phyloP scores from a whole-genome alignment of 2,113 vertebrate species.

The Fulmarus glacialis region DNA sequence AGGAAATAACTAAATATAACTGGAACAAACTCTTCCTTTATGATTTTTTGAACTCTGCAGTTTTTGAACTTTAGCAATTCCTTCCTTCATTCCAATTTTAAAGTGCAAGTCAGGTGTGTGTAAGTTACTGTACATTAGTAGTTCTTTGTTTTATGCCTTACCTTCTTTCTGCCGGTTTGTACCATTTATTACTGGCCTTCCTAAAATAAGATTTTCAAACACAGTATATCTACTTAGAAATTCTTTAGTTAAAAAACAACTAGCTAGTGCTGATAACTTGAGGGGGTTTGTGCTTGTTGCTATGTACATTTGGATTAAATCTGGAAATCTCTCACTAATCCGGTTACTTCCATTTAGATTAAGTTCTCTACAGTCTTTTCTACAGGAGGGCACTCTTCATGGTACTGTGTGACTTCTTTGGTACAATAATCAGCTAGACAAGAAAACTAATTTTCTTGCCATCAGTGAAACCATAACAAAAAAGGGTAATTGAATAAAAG shows the following conservation, averaged over 20 bases:
- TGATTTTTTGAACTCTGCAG: background rate
- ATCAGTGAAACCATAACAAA: background rate
- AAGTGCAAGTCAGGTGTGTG: background rate
- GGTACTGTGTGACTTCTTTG: background rate
- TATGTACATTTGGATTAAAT: constrained; percentile 31
- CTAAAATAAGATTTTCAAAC: background rate
- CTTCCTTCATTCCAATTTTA: background rate
- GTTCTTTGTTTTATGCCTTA: background rate
- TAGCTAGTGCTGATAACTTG: constrained; percentile 19
- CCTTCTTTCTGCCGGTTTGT: background rate
- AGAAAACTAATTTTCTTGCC: background rate
- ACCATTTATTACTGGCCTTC: background rate
- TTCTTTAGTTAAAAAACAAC: background rate
- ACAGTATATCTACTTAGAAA: background rate
- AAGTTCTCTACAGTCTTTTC: constrained; percentile 19
- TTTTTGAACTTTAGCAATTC: background rate
- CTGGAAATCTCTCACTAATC: constrained; percentile 12
- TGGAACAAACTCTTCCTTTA: background rate
- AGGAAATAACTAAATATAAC: background rate
- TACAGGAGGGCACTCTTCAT: background rate
- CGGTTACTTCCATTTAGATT: constrained; percentile 30
- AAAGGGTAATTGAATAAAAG: background rate
- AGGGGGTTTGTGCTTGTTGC: constrained; percentile 18
- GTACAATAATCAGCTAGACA: background rate
- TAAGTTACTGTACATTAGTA: background rate